phyloP scores from a whole-genome alignment of 2,113 vertebrate genomes.

The Syngnathus typhle region DNA sequence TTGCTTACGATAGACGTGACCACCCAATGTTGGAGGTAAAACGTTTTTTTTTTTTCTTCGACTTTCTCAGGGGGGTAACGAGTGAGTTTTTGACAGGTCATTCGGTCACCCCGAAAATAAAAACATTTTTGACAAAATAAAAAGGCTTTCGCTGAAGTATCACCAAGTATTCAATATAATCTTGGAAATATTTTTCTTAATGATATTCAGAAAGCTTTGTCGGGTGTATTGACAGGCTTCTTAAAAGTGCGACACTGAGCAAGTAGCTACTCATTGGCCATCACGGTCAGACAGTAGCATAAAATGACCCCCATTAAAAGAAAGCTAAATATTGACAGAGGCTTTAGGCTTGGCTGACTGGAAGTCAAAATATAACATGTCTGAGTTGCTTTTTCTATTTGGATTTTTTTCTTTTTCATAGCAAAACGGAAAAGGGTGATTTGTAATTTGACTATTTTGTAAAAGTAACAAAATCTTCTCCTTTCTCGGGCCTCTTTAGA shows the following conservation, averaged over 20 bases:
- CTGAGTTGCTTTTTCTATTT: conserved; percentile 18
- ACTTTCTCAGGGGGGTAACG: too few relatives aligned
- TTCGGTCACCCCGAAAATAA: neutral
- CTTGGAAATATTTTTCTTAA: neutral
- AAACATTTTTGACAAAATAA: neutral
- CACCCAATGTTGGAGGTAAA: neutral
- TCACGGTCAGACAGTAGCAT: conserved; percentile 62
- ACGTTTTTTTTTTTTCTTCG: neutral
- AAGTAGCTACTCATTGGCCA: conserved; percentile 48
- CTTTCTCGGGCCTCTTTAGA: conserved; percentile 36
- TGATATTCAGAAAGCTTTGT: neutral
- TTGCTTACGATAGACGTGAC: neutral
- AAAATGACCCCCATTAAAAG: conserved; percentile 54
- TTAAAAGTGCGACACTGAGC: conserved; percentile 24
- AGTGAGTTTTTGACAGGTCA: too few relatives aligned
- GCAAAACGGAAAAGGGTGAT: conserved; percentile 20
- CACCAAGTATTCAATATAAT: neutral
- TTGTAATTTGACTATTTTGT: conserved; percentile 30
- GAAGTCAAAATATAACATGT: conserved; percentile 58
- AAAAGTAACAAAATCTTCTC: conserved; percentile 23
- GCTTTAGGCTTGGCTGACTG: conserved; percentile 50
- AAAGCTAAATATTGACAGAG: conserved; percentile 72
- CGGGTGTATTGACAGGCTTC: neutral
- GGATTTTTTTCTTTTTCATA: conserved; percentile 20
- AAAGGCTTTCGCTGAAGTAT: too few relatives aligned